Conservation (phyloP, 2,888 invertebrate genomes). For the Syrista parreyssii region DNA sequence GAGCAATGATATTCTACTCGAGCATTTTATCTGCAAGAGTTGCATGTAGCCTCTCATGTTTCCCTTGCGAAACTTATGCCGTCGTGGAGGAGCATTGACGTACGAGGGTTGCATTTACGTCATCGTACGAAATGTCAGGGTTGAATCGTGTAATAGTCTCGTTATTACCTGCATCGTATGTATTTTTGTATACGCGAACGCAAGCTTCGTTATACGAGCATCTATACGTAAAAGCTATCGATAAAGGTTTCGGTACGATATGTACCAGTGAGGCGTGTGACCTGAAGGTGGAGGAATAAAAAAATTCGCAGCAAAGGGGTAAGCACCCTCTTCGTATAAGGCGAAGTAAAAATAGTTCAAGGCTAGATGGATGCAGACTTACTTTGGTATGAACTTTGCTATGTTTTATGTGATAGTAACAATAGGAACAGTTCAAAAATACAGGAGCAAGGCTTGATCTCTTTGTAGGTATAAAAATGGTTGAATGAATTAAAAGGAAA, state of each 20-base stretch:
- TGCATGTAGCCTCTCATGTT: background rate
- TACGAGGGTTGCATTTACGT: background rate
- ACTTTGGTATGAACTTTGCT: background rate
- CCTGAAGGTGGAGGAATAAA: background rate
- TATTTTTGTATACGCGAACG: background rate
- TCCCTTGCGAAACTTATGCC: background rate
- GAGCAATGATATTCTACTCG: background rate
- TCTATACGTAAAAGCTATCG: background rate
- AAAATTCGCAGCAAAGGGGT: background rate
- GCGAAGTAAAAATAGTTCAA: background rate
- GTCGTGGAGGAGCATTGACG: background rate
- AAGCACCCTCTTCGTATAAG: background rate
- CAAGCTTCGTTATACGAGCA: background rate
- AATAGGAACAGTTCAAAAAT: background rate
- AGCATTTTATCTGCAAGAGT: background rate
- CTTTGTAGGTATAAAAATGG: background rate
- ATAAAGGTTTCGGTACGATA: background rate
- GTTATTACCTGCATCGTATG: slow-evolving; percentile 36
- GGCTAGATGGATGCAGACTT: background rate
- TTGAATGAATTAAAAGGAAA: background rate
- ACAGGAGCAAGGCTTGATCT: background rate
- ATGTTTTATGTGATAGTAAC: background rate
- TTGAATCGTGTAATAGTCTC: slow-evolving; percentile 51
- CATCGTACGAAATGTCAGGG: slow-evolving; percentile 48
- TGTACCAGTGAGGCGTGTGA: background rate